A percentile compares a stretch with the other conserved stretches of the same genome.
These are phyloP conservation scores for Halichoerus grypus DNA, from an alignment of 2,113 vertebrate species.

Conservation along the genomic window DNA sequence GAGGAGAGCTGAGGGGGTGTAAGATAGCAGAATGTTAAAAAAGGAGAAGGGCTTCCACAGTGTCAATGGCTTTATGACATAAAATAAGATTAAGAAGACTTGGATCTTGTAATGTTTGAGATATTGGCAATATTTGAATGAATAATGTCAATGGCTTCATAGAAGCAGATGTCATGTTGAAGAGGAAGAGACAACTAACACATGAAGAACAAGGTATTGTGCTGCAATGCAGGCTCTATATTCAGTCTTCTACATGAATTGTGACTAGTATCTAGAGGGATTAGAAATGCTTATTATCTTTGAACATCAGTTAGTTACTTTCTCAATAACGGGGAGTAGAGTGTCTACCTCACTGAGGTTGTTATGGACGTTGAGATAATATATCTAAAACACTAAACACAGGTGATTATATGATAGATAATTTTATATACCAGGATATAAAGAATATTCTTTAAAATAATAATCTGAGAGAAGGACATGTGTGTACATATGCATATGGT, in stretches of 20 bases:
- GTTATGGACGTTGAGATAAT: background rate
- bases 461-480: background rate
- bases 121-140: background rate
- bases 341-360: background rate
- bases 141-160: background rate
- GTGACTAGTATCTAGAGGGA: background rate
- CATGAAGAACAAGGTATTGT: background rate
- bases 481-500: background rate
- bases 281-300: background rate
- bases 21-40: background rate
- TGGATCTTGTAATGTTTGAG: background rate
- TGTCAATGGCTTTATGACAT: background rate
- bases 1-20: fast-evolving
- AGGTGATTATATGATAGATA: background rate
- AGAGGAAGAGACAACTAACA: background rate
- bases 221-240: background rate
- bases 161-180: background rate
- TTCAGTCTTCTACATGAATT: background rate
- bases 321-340: background rate
- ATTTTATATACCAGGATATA: background rate
- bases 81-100: background rate
- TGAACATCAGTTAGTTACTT: background rate
- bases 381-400: background rate
- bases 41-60: background rate
- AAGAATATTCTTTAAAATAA: background rate